Evolutionary conservation across 2,888 invertebrate genomes (phyloP), one percentile per base, ranked within the genome.

Genomic region (Dendrolimus pini): DNA sequence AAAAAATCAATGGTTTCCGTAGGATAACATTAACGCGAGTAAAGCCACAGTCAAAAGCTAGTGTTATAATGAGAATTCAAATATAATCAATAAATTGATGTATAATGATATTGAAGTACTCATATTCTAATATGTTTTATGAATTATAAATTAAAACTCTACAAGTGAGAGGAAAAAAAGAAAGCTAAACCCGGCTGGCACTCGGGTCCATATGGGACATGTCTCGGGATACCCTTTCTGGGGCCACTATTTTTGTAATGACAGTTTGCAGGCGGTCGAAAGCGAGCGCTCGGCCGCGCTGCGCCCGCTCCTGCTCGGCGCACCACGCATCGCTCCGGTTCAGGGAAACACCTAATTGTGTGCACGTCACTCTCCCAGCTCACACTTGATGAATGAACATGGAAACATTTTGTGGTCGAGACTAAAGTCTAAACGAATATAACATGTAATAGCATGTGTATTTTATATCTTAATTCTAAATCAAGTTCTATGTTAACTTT

Each of bases 211-310:
- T 86, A 88, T 88, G 89, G 82, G 75, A 75, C 77, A 62, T 80
- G 83, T 89, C 88, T 78, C 76, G 68, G 77, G 74, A 84, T 85
- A 89, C 89, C 89, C 89, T 89, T 89, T 89, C 87, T 81, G 84
- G 75, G 80, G 76, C 83, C 85, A 86, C 87, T 89, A 89, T 89
- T 89, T 89, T 84, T 80, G 84, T 88, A 88, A 82, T 88, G 89
- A 89, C 88, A 85, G 84, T 84, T 78, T 67, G 83, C 89, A 89
- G 87, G 88, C 88, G 88, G 86, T 70, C 47, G 47, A 56, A 56
- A 53, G 55, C 55, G 62, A 58, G 63, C 62, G 62, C 63, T 30
- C 30, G 30, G 62, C 58, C 62, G 61, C 62, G 65, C 61, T 61
- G 63, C 61, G 59, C 60, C 41, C 55, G n/a, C 54, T 41, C 54